Evolutionary conservation across 2,113 vertebrate species (phyloP).

Genomic region (Actenoides lindsayi): DNA sequence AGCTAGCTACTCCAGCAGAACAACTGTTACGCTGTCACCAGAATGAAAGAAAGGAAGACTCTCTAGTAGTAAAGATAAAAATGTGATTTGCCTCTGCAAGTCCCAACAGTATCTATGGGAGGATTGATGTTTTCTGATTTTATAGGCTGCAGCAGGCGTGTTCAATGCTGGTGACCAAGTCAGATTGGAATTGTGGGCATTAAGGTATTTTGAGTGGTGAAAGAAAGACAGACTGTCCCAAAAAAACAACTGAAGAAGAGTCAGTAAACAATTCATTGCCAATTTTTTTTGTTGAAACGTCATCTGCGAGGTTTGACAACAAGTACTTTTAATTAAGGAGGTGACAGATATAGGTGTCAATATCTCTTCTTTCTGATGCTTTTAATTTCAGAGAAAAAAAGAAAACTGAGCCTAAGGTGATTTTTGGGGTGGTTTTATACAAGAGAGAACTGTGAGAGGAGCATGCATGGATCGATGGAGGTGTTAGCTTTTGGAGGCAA

Average conservation of each 20-base stretch:
- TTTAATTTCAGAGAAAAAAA: not conserved
- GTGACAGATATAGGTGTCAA: not conserved
- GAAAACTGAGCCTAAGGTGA: not conserved
- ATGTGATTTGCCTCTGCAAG: not conserved
- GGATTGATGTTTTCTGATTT: not conserved
- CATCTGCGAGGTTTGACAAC: not conserved
- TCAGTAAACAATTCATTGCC: not conserved
- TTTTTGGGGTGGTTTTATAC: not conserved
- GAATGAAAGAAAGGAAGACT: not conserved
- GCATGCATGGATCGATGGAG: not conserved
- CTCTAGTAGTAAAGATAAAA: not conserved
- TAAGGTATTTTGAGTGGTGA: not conserved
- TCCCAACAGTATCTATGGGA: not conserved
- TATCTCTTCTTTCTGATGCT: not conserved
- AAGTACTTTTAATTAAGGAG: conserved; percentile 1
- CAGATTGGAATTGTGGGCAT: not conserved
- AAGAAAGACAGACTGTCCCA: not conserved
- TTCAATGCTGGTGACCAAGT: not conserved
- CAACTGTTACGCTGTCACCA: not conserved
- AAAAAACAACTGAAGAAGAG: not conserved
- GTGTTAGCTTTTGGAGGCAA: not conserved
- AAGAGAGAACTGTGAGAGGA: not conserved
- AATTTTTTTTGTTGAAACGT: not conserved
- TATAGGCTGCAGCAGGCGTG: not conserved
- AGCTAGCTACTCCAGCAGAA: not conserved